phyloP scores from a whole-genome alignment of 2,797 vertebrate species.

The Diplodus puntazzo region DNA sequence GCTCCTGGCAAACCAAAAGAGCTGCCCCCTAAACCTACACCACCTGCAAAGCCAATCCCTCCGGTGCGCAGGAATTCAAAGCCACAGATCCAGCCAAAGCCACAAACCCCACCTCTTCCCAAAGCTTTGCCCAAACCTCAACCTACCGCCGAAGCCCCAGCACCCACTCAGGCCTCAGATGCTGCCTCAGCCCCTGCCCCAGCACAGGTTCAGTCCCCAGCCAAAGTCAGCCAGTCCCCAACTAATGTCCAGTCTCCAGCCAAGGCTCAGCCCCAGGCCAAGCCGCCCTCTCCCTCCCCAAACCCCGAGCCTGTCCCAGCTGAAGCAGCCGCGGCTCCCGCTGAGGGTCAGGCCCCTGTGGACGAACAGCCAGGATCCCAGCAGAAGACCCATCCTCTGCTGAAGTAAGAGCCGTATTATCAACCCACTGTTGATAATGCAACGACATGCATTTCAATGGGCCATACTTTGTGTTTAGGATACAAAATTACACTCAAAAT shows the following conservation, averaged over 20 bases:
- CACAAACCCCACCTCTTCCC: constrained; percentile 82
- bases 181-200: constrained; percentile 67
- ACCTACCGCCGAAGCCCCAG: constrained; percentile 56
- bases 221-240: constrained; percentile 71
- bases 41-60: constrained; percentile 86
- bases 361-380: constrained; percentile 86
- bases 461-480: constrained; percentile 4
- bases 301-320: constrained; percentile 59
- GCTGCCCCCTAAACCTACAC: constrained; percentile 85
- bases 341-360: constrained; percentile 80
- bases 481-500: constrained; percentile 1
- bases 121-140: constrained; percentile 75
- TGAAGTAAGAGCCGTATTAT: constrained; percentile 92
- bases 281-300: constrained; percentile 57
- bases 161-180: constrained; percentile 59
- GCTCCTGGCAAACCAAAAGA: constrained; percentile 87
- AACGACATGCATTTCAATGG: constrained; percentile 46
- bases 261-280: constrained; percentile 66
- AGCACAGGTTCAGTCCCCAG: constrained; percentile 74
- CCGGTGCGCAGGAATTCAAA: constrained; percentile 87
- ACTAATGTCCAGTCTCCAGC: constrained; percentile 83
- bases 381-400: constrained; percentile 94
- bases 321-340: constrained; percentile 58
- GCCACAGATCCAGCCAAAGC: constrained; percentile 87
- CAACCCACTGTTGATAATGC: constrained; percentile 47